Evolutionary conservation across 1,140 invertebrate species (phyloP).

Genomic region (Dinothrombium tinctorium): DNA sequence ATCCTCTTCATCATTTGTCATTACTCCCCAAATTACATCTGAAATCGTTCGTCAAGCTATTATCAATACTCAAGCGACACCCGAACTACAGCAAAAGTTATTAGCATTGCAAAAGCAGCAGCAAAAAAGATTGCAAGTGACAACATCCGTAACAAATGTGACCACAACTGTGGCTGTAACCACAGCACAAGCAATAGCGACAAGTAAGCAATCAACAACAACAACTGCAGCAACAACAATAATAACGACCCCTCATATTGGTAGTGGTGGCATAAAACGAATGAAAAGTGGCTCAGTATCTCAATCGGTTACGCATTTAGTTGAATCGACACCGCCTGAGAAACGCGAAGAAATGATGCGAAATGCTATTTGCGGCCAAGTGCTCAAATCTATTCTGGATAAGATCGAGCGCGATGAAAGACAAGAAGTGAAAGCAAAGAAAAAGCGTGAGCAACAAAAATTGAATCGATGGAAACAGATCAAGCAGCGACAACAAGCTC

Average conservation of each 20-base stretch:
- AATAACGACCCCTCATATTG: background rate
- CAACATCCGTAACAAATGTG: background rate
- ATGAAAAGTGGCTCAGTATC: background rate
- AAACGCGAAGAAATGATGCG: background rate
- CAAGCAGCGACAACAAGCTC: constrained; percentile 19
- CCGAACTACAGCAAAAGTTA: constrained; percentile 76
- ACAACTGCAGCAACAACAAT: constrained; percentile 30
- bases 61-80: constrained; percentile 42
- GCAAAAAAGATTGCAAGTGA: constrained; percentile 21
- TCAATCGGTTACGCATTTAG: background rate
- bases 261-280: background rate
- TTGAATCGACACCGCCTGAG: background rate
- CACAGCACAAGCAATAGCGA: constrained; percentile 21
- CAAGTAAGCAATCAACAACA: constrained; percentile 18
- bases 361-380: constrained; percentile 17
- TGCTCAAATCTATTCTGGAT: constrained; percentile 22
- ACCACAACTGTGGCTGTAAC: background rate
- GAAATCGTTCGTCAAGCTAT: constrained; percentile 33
- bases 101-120: constrained; percentile 64
- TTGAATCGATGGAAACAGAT: constrained; percentile 22
- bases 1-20: constrained; percentile 30
- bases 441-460: constrained; percentile 13
- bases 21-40: constrained; percentile 66
- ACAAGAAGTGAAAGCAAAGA: constrained; percentile 16
- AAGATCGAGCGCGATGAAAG: constrained; percentile 23